Conservation (phyloP, 2,113 vertebrate genomes). For the Perccottus glenii region DNA sequence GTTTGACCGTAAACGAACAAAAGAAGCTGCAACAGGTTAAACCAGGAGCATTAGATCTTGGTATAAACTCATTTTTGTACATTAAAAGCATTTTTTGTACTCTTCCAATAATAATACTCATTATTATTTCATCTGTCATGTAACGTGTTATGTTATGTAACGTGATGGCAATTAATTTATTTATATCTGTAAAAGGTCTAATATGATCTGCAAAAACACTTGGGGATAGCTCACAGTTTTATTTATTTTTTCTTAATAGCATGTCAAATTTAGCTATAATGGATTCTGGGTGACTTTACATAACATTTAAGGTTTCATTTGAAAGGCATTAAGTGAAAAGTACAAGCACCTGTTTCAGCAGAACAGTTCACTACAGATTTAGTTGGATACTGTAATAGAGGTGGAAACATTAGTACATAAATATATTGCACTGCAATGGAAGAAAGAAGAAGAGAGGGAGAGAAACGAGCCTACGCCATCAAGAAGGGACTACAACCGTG, state of each 20-base stretch:
- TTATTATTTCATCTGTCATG: not conserved
- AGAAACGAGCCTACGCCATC: not conserved
- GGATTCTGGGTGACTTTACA: not conserved
- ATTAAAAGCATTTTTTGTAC: not conserved
- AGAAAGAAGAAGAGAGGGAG: not conserved
- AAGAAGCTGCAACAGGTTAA: too few species aligned
- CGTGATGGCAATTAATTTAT: slow-evolving; percentile 9
- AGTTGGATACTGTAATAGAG: not conserved
- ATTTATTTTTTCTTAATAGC: slow-evolving; percentile 7
- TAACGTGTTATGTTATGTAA: slow-evolving; percentile 19
- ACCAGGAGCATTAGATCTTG: too few species aligned
- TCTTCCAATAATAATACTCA: not conserved
- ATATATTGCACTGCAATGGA: not conserved
- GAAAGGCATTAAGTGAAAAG: not conserved
- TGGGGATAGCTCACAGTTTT: slow-evolving; percentile 5
- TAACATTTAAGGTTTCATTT: not conserved
- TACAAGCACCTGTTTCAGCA: not conserved
- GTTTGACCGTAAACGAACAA: too few species aligned
- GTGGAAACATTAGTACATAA: not conserved
- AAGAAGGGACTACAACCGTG: not conserved
- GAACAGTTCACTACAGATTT: too few species aligned
- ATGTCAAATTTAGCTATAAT: not conserved
- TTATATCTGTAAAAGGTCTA: slow-evolving; percentile 11
- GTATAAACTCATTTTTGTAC: too few species aligned
- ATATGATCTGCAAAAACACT: slow-evolving; percentile 20